Evolutionary conservation across 1,140 invertebrate species (phyloP).

Genomic region (Zophobas atratus): DNA sequence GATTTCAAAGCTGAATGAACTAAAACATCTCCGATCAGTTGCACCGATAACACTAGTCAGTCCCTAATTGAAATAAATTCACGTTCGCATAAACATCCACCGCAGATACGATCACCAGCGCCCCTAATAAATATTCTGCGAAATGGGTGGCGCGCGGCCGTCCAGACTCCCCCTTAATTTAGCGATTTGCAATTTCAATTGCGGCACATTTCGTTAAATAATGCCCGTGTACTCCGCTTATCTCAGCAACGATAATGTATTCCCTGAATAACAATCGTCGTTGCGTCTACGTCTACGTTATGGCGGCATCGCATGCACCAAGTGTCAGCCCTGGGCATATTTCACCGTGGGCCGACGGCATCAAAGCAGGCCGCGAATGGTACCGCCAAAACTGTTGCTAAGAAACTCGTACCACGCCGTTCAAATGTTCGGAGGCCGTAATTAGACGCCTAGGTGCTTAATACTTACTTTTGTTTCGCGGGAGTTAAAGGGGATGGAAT

Average conservation of each 20-base stretch:
- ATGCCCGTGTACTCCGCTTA: slow-evolving; percentile 51
- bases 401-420: slow-evolving; percentile 45
- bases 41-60: background rate
- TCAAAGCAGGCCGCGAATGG: slow-evolving; percentile 44
- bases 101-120: slow-evolving; percentile 17
- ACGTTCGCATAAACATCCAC: slow-evolving; percentile 16
- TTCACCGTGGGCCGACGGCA: slow-evolving; percentile 53
- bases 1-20: background rate
- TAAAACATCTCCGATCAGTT: background rate
- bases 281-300: slow-evolving; percentile 34
- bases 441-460: slow-evolving; percentile 27
- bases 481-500: slow-evolving; percentile 20
- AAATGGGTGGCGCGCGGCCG: background rate
- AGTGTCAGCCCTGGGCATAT: slow-evolving; percentile 59
- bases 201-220: slow-evolving; percentile 56
- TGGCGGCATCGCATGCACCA: slow-evolving; percentile 56
- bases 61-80: slow-evolving; percentile 38
- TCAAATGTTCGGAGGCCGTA: slow-evolving; percentile 19
- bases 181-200: slow-evolving; percentile 57
- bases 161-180: slow-evolving; percentile 35
- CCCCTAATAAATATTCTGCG: slow-evolving; percentile 14
- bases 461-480: slow-evolving; percentile 5
- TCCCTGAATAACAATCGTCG: slow-evolving; percentile 50
- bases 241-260: slow-evolving; percentile 49
- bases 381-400: slow-evolving; percentile 50